Percentiles rank a stretch among this genome's conserved stretches.
Conservation (phyloP, 2,113 vertebrate genomes). For the Sinocyclocheilus grahami region DNA sequence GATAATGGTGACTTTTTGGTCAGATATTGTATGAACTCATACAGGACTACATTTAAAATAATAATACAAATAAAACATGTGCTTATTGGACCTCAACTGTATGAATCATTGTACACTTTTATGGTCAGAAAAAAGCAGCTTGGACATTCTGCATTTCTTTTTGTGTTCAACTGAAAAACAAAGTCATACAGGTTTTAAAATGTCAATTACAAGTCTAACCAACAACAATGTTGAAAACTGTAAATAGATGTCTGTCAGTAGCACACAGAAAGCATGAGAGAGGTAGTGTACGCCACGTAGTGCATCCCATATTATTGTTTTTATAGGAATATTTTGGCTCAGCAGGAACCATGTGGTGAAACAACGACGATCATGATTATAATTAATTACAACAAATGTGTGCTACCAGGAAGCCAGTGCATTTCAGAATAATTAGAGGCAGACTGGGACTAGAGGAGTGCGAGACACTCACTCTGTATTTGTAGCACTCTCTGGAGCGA, state of each 20-base stretch:
- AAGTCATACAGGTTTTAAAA: neutral
- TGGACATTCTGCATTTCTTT: neutral
- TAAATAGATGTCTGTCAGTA: neutral
- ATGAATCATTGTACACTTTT: neutral
- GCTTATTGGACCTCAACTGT: neutral
- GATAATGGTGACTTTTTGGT: neutral
- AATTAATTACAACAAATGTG: conserved; percentile 51
- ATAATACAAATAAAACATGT: neutral
- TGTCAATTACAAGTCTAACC: neutral
- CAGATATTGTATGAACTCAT: neutral
- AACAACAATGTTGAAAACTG: neutral
- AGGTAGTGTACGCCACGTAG: neutral
- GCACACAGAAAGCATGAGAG: neutral
- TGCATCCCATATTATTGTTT: neutral
- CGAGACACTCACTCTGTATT: conserved; percentile 86
- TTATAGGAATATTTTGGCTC: conserved; percentile 27
- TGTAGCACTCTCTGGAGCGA: conserved; percentile 88
- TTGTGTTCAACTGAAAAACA: neutral
- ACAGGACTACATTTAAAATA: neutral
- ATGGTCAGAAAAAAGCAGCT: neutral
- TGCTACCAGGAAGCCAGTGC: conserved; percentile 34
- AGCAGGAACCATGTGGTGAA: conserved; percentile 24
- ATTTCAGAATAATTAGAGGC: conserved; percentile 50
- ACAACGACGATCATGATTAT: conserved; percentile 40
- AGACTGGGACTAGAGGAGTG: conserved; percentile 17